These are phyloP conservation scores for Caenorhabditis brenneri DNA, from an alignment of 1,140 invertebrate genomes.

Conservation along the genomic window DNA sequence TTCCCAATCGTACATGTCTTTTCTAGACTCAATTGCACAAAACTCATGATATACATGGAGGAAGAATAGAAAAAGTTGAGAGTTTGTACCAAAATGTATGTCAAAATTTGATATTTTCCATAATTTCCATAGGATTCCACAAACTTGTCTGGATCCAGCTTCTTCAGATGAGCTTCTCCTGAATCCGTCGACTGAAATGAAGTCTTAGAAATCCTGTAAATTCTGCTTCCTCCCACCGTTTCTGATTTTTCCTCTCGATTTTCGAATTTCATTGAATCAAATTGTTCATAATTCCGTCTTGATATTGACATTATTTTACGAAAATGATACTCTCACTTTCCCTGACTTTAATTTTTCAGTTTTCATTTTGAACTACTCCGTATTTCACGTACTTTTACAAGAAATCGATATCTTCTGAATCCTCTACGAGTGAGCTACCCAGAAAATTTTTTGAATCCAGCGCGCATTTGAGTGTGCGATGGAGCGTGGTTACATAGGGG, in stretches of 20 bases:
- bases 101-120: slow-evolving; percentile 31
- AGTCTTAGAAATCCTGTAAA: neutral
- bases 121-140: neutral
- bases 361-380: no score
- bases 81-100: slow-evolving; percentile 11
- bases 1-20: neutral
- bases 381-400: no score
- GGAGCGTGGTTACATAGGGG: neutral
- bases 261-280: slow-evolving; percentile 5
- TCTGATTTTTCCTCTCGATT: neutral
- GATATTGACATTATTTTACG: neutral
- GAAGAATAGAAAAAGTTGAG: slow-evolving; percentile 34
- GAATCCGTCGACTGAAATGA: no score
- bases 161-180: neutral
- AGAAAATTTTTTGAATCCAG: neutral
- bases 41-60: slow-evolving; percentile 27
- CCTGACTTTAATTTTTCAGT: no score
- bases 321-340: no score
- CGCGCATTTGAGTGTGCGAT: neutral
- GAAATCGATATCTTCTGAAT: no score
- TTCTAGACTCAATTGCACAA: neutral
- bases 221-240: neutral
- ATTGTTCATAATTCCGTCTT: slow-evolving; percentile 21
- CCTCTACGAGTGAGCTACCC: neutral
- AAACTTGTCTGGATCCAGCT: neutral